These are phyloP conservation scores for Cotesia typhae DNA, from an alignment of 1,140 invertebrate genomes.

Conservation along the genomic window DNA sequence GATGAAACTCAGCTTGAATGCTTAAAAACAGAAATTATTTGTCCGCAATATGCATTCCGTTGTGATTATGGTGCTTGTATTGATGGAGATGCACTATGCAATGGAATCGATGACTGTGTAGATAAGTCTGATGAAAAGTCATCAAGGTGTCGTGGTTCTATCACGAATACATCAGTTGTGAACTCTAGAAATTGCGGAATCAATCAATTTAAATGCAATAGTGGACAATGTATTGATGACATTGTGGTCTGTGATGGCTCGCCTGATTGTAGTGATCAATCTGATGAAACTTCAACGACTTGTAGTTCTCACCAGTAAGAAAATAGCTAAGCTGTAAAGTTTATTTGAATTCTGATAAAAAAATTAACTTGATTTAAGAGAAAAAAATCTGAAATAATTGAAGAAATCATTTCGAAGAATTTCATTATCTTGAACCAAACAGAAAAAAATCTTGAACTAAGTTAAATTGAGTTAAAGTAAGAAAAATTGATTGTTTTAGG, in stretches of 20 bases:
- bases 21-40: conserved; percentile 54
- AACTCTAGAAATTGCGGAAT: conserved; percentile 27
- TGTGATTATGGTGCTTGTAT: conserved; percentile 73
- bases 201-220: conserved; percentile 52
- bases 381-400: no score
- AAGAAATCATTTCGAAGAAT: no score
- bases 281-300: conserved; percentile 68
- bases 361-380: no score
- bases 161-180: neutral
- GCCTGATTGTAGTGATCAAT: conserved; percentile 65
- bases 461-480: no score
- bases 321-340: neutral
- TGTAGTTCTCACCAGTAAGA: conserved; percentile 60
- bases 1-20: conserved; percentile 71
- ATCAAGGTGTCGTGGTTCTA: conserved; percentile 37
- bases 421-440: no score
- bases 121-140: conserved; percentile 76
- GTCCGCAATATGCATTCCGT: conserved; percentile 64
- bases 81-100: conserved; percentile 65
- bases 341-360: neutral
- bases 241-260: conserved; percentile 65
- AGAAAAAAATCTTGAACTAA: no score
- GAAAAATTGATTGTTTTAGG: no score
- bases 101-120: conserved; percentile 71
- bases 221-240: conserved; percentile 55